Evolutionary conservation across 1,140 invertebrate genomes (phyloP).

Genomic region (Homalodisca vitripennis): DNA sequence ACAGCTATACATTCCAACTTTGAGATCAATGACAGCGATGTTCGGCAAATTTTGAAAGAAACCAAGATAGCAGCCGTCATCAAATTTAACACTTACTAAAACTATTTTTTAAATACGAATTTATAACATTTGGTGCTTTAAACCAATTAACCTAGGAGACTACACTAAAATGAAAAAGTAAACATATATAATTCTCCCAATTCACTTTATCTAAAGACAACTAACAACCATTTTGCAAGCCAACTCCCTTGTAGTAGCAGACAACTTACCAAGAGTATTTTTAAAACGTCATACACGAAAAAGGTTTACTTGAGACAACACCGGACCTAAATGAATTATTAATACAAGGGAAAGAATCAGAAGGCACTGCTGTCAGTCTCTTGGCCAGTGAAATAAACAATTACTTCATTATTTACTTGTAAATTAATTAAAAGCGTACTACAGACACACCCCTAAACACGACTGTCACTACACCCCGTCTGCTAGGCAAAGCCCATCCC

Average conservation of each 20-base stretch:
- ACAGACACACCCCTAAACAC: constrained; percentile 20
- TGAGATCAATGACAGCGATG: too few relatives aligned
- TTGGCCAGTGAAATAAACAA: background rate
- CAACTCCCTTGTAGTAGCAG: constrained; percentile 9
- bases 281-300: constrained; percentile 12
- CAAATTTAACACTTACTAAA: too few relatives aligned
- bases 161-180: too few relatives aligned
- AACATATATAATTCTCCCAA: too few relatives aligned
- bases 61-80: too few relatives aligned
- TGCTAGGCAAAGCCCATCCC: constrained; percentile 8
- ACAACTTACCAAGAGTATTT: constrained; percentile 21
- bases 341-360: constrained; percentile 3
- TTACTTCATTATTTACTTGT: constrained; percentile 9
- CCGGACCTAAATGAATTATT: background rate
- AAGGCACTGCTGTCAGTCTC: constrained; percentile 22
- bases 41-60: too few relatives aligned
- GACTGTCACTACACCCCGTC: constrained; percentile 19
- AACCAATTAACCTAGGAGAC: too few relatives aligned
- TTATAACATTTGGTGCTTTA: too few relatives aligned
- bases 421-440: constrained; percentile 23
- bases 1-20: too few relatives aligned
- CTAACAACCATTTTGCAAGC: constrained; percentile 22
- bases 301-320: background rate
- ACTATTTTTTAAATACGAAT: too few relatives aligned
- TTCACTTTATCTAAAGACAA: too few relatives aligned